Base-by-base conservation (phyloP, 2,113 vertebrate genomes). In the Macquaria ambigua region DNA sequence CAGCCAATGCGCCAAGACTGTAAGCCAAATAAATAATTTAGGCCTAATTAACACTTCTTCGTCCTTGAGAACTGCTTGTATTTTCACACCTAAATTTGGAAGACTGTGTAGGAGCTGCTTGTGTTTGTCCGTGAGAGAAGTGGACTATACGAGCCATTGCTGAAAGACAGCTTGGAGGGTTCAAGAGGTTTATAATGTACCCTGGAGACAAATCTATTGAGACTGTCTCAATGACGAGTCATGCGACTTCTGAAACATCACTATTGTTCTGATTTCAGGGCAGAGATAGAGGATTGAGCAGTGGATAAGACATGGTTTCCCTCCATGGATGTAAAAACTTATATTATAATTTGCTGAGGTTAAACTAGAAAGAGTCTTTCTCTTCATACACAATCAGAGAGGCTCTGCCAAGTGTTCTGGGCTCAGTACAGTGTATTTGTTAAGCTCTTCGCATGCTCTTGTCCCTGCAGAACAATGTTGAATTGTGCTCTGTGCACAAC, bases 401-500 rank as follows among this genome's bases (percentile, higher is more conserved):
- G 62, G 31, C 56, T 85, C 68, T 88, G 91, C 90, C 90, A 92
- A 93, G 86, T 66, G 74, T 75, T 93, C 85, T 91, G 87, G 79
- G 62, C 79, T 79, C 50, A 41, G 41, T 82, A 46, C 71, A 69
- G 80, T 69, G 67, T 85, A 81, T 93, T 91, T 91, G 81, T 88
- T 86, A 74, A 84, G 79, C 72, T 85, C 86, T 66, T 79, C 11
- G 56, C 76, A 79, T 84, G 41, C 81, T 87, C 77, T 86, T 80
- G 74, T 90, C 66, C n/a, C 76, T 20, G 79, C 37, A 77, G 90
- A 93, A 94, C 88, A 94, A 93, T 92, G 90, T 62, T 14, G 84
- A 88, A 91, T 93, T 92, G 87, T 92, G 66, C 69, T 91, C 63
- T 16, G 25, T 59, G 86, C 61, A 90, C 88, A 93, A 90, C 91